Percentiles rank a stretch among this genome's conserved stretches.
phyloP scores from a whole-genome alignment of 1,140 invertebrate genomes.

The Aphidius ervi region DNA sequence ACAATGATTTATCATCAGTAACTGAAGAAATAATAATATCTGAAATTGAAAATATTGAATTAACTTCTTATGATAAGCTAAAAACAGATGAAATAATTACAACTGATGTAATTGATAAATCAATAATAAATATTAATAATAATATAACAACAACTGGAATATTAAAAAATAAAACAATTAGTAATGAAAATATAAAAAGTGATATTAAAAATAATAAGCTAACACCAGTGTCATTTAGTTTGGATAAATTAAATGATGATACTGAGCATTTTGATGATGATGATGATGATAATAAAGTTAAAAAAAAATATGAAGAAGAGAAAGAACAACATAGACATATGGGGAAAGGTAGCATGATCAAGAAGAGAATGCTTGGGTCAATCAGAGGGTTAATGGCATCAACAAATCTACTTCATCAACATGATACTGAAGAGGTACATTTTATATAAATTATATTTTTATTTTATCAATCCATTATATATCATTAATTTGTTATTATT shows the following conservation, averaged over 20 bases:
- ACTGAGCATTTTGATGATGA: slow-evolving; percentile 26
- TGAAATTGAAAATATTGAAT: slow-evolving; percentile 18
- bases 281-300: slow-evolving; percentile 3
- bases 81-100: slow-evolving; percentile 10
- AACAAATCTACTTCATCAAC: slow-evolving; percentile 42
- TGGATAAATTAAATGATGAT: slow-evolving; percentile 36
- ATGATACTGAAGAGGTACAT: slow-evolving; percentile 44
- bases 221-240: slow-evolving; percentile 37
- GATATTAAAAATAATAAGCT: slow-evolving; percentile 20
- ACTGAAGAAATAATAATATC: slow-evolving; percentile 26
- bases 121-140: not conserved
- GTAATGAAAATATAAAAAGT: slow-evolving; percentile 31
- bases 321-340: slow-evolving; percentile 13
- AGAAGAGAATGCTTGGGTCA: slow-evolving; percentile 47
- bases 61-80: slow-evolving; percentile 9
- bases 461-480: too few relatives aligned
- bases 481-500: too few relatives aligned
- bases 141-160: not conserved
- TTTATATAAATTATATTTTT: too few relatives aligned
- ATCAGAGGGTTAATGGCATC: slow-evolving; percentile 48
- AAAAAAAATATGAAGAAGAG: not conserved
- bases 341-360: slow-evolving; percentile 40
- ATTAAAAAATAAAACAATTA: slow-evolving; percentile 30
- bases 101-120: not conserved
- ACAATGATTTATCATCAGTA: slow-evolving; percentile 36